Conservation (phyloP, 2,888 invertebrate genomes). For the Protonemura montana region DNA sequence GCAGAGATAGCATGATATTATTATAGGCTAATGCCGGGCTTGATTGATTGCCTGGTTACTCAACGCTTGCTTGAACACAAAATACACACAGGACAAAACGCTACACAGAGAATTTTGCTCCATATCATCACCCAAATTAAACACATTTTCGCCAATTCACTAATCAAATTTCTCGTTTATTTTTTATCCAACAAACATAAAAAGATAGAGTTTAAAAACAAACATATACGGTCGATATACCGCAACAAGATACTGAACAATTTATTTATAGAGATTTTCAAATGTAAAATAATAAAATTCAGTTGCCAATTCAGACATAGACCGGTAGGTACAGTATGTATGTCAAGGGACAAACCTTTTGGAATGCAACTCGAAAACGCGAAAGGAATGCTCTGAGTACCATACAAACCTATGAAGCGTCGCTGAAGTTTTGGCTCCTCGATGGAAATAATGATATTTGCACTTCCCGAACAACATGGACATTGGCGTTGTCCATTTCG, state of each 20-base stretch:
- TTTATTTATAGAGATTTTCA: neutral
- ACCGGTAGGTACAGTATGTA: neutral
- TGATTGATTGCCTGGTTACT: too few relatives aligned
- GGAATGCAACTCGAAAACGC: neutral
- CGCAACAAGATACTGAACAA: neutral
- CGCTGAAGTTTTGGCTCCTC: neutral
- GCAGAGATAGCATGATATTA: too few relatives aligned
- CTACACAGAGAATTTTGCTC: too few relatives aligned
- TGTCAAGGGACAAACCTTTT: neutral
- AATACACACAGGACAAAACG: too few relatives aligned
- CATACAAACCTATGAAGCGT: neutral
- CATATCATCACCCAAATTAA: too few relatives aligned
- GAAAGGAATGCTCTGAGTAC: neutral
- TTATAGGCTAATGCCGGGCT: too few relatives aligned
- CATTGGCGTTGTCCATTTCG: neutral
- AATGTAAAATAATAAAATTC: neutral
- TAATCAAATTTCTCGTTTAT: neutral
- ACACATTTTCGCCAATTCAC: too few relatives aligned
- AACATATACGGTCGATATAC: neutral
- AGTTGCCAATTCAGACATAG: neutral
- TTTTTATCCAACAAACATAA: conserved; percentile 9
- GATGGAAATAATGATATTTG: neutral
- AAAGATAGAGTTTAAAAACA: neutral
- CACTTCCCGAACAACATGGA: neutral
- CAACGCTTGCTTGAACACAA: too few relatives aligned